phyloP scores from a whole-genome alignment of 30 jellyfish, hydroid and myxozoan species.

The Chironex yamaguchii region DNA sequence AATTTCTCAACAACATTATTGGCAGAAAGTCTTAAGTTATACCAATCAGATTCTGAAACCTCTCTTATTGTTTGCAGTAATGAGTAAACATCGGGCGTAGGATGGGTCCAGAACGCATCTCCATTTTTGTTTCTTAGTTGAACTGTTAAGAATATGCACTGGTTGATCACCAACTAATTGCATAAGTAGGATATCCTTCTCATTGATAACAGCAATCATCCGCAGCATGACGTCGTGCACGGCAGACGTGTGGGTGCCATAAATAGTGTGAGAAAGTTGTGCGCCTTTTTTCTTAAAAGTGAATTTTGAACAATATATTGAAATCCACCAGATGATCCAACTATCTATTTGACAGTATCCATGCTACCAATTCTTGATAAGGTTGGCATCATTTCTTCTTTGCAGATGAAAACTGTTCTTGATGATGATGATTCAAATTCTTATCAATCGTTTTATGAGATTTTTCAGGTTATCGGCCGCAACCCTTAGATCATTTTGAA shows the following conservation, averaged over 20 bases:
- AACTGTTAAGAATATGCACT: conserved; percentile 4
- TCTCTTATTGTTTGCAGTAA: conserved; percentile 36
- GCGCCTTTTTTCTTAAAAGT: conserved; percentile 24
- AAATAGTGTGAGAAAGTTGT: conserved; percentile 6
- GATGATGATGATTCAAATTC: no score
- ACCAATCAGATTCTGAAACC: conserved; percentile 62
- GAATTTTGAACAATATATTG: conserved; percentile 39
- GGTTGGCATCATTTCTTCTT: conserved; percentile 45
- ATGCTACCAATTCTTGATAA: conserved; percentile 6
- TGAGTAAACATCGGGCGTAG: conserved; percentile 45
- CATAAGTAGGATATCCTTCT: not conserved
- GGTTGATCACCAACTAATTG: conserved; percentile 51
- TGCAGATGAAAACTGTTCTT: no score
- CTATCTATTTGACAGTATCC: conserved; percentile 23
- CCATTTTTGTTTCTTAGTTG: conserved; percentile 38
- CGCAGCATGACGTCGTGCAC: conserved; percentile 33
- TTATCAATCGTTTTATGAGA: no score
- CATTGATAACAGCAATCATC: not conserved
- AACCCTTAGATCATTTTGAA: conserved; percentile 7
- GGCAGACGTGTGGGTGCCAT: conserved; percentile 25
- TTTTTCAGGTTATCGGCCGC: conserved; percentile 30
- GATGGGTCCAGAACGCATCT: conserved; percentile 33
- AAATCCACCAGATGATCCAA: conserved; percentile 54
- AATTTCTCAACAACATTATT: conserved; percentile 27
- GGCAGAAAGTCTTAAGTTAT: conserved; percentile 45